These are phyloP conservation scores for Mormyrus hasselquistii DNA, from an alignment of 2,797 vertebrate genomes.

Conservation along the genomic window DNA sequence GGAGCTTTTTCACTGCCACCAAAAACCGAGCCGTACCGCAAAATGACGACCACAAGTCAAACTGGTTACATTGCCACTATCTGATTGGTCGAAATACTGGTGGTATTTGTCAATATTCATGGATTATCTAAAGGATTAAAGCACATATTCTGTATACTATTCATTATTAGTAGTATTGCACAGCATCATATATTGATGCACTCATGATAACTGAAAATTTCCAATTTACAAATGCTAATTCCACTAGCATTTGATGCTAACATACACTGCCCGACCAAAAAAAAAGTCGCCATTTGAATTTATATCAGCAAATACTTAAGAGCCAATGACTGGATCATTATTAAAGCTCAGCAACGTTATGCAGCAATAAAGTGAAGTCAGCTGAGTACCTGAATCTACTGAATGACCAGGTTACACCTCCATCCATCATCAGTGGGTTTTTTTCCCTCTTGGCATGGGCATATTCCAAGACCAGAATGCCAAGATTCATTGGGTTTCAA, in stretches of 20 bases:
- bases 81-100: background rate
- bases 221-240: background rate
- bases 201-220: background rate
- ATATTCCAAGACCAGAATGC: too few relatives aligned
- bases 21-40: background rate
- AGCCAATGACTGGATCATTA: too few relatives aligned
- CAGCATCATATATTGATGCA: background rate
- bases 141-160: background rate
- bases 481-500: too few relatives aligned
- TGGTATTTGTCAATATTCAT: background rate
- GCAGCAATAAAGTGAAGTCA: too few relatives aligned
- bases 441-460: too few relatives aligned
- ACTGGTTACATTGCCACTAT: background rate
- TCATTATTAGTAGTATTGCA: background rate
- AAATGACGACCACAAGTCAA: background rate
- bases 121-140: background rate
- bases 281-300: too few relatives aligned
- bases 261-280: too few relatives aligned
- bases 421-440: too few relatives aligned
- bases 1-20: background rate
- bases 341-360: too few relatives aligned
- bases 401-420: too few relatives aligned
- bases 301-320: too few relatives aligned
- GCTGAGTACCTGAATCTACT: too few relatives aligned
- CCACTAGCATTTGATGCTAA: background rate